Conservation (phyloP, 92 coral and sea anemone species). For the Pocillopora meandrina region DNA sequence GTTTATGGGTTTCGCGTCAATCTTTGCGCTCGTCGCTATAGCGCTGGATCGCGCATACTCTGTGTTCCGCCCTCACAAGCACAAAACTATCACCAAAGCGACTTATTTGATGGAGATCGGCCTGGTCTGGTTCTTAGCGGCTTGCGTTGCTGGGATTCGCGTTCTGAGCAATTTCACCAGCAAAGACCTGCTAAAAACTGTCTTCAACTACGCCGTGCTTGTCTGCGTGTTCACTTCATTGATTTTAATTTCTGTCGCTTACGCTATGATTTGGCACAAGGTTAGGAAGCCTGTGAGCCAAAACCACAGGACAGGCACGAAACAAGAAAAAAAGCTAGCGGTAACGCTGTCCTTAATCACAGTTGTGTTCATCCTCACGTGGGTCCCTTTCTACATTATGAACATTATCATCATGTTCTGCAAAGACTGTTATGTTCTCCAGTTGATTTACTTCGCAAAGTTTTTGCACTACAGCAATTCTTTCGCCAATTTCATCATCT, state of each 20-base stretch:
- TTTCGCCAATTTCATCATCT: conserved; percentile 74
- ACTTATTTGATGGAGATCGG: conserved; percentile 66
- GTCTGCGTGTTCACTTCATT: conserved; percentile 61
- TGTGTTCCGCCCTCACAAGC: conserved; percentile 69
- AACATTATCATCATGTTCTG: conserved; percentile 73
- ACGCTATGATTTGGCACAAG: conserved; percentile 72
- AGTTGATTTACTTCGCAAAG: conserved; percentile 71
- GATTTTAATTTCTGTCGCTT: conserved; percentile 61
- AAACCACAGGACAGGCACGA: conserved; percentile 66
- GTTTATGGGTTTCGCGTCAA: conserved; percentile 85
- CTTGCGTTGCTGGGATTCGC: conserved; percentile 60
- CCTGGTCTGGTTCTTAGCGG: conserved; percentile 74
- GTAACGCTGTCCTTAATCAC: conserved; percentile 77
- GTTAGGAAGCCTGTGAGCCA: conserved; percentile 60
- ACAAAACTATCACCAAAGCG: conserved; percentile 53
- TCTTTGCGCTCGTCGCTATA: conserved; percentile 75
- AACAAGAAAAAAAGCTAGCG: conserved; percentile 78
- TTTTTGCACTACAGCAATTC: conserved; percentile 84
- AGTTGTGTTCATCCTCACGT: conserved; percentile 68
- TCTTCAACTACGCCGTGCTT: conserved; percentile 69
- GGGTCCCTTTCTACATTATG: conserved; percentile 84
- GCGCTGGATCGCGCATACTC: conserved; percentile 85
- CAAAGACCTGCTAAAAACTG: conserved; percentile 10
- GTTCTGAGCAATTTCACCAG: conserved; percentile 56
- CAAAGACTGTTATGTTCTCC: conserved; percentile 43